Evolutionary conservation across 2,888 invertebrate genomes (phyloP).

Genomic region (Chrysolina haemoptera): DNA sequence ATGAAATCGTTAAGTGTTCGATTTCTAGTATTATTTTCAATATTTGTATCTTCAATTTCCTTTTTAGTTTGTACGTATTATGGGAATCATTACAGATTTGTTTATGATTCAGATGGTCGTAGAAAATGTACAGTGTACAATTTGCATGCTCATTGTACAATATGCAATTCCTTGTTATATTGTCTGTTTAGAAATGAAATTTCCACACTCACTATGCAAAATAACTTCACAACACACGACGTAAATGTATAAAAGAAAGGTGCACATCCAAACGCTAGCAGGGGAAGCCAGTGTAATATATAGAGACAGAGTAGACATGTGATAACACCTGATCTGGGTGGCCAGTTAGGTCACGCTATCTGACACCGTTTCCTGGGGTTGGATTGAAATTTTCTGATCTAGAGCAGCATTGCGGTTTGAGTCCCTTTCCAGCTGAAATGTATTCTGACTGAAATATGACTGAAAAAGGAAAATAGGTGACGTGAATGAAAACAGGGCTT

Average conservation of each 20-base stretch:
- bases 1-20: too few relatives aligned
- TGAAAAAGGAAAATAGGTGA: not conserved
- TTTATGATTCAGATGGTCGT: too few relatives aligned
- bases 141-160: too few relatives aligned
- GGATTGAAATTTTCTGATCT: constrained; percentile 17
- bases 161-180: too few relatives aligned
- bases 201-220: not conserved
- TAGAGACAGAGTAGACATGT: constrained; percentile 66
- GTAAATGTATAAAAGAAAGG: constrained; percentile 59
- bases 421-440: not conserved
- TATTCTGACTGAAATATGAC: not conserved
- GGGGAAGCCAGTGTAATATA: constrained; percentile 61
- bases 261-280: constrained; percentile 54
- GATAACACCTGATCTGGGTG: constrained; percentile 65
- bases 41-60: too few relatives aligned
- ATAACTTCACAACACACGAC: constrained; percentile 50
- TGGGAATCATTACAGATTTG: too few relatives aligned
- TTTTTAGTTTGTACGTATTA: too few relatives aligned
- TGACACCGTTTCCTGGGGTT: constrained; percentile 18
- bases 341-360: constrained; percentile 32
- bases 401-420: not conserved
- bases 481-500: not conserved
- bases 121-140: too few relatives aligned
- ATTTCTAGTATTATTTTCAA: too few relatives aligned
- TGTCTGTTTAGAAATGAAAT: not conserved